Conservation (phyloP, 2,113 vertebrate species). For the Ailuropoda melanoleuca region DNA sequence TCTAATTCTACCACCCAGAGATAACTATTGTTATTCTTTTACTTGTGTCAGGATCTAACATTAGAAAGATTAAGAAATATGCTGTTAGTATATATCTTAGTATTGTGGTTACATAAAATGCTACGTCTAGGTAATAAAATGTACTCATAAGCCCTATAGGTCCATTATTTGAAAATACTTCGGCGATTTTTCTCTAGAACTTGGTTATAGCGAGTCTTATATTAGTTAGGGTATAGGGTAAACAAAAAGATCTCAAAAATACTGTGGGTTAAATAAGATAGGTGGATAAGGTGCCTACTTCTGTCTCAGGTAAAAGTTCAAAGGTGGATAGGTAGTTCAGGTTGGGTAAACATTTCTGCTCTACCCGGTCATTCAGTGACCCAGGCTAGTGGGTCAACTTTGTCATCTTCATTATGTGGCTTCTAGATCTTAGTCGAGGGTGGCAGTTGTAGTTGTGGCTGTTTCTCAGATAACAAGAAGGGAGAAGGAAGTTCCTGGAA, state of each 20-base stretch:
- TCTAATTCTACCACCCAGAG: not conserved
- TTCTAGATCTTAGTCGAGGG: not conserved
- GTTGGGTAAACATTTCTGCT: not conserved
- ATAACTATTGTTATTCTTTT: conserved; percentile 8
- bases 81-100: not conserved
- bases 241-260: not conserved
- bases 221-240: not conserved
- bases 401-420: not conserved
- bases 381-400: not conserved
- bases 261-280: not conserved
- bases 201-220: not conserved
- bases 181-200: not conserved
- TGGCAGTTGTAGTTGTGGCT: not conserved
- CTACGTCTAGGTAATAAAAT: not conserved
- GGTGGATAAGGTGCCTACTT: conserved; percentile 24
- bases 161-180: conserved; percentile 33
- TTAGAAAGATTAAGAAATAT: conserved; percentile 45
- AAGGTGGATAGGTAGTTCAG: conserved; percentile 1
- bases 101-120: conserved; percentile 31
- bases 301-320: not conserved
- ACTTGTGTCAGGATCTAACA: conserved; percentile 6
- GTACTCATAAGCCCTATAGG: not conserved
- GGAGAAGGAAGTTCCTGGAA: conserved; percentile 9
- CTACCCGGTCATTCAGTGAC: not conserved
- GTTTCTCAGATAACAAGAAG: conserved; percentile 25